Evolutionary conservation across 1,140 invertebrate genomes (phyloP), one percentile per base, ranked within the genome.

Genomic region (Ceratina calcarata): DNA sequence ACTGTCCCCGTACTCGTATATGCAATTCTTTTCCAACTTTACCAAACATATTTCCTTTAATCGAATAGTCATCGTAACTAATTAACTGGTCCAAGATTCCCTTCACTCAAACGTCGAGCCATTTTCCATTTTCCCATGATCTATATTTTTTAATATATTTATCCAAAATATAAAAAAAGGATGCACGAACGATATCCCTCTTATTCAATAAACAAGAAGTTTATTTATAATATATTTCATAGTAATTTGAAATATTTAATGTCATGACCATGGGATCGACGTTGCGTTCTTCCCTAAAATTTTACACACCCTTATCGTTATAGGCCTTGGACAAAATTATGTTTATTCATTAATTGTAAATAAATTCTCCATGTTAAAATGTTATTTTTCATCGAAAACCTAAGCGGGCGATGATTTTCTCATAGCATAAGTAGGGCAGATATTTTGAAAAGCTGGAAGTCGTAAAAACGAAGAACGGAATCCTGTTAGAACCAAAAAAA

Each of bases 391-490:
- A 7, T 45, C 6, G 10, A 45, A 45, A 45, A 22, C 1, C n/a
- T 27, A 6, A 6, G 10, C 3, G 7, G 1, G 6, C 1, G 0
- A 24, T n/a, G 16, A 53, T 13, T n/a, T 7, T 22, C 37, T 57
- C 55, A 13, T n/a, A 18, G 13, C 10, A 20, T 18, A 60, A 37
- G 57, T 49, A 72, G 55, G 22, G 13, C 72, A 22, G 37, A 60
- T 51, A 67, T 60, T 79, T 60, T 60, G 65, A 78, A 74, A 73
- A 68, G 65, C 27, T 66, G 61, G 78, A 86, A 72, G 78, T 80
- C 72, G 15, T 67, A 75, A 75, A 55, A 72, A 67, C 71, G 64
- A 61, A 22, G 57, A 69, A 6, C 24, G 27, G 32, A 70, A 81
- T 68, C 32, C 27, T 66, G 69, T 84, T 81, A 83, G 58, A 37